Evolutionary conservation across 2,113 vertebrate genomes (phyloP), one percentile per base, ranked within the genome.

Genomic region (Lamprotornis superbus): DNA sequence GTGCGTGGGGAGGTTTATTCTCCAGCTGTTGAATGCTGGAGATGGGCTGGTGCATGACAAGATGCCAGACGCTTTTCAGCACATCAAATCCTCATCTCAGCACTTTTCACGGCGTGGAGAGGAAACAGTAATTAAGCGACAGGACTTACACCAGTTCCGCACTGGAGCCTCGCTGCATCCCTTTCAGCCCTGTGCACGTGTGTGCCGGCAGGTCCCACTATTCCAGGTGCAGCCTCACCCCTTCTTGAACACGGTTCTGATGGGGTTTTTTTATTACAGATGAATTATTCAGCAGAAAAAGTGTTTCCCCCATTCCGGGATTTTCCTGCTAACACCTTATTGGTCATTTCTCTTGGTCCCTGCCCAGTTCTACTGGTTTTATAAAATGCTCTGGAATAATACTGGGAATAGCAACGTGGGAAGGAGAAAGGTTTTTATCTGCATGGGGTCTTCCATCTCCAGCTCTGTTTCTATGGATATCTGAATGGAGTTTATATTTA

Each of bases 391-490:
- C n/a, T 77, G 76, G 88, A 92, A 86, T 80, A 90, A 92, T 16
- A 90, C 83, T 71, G 86, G 94, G 90, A 97, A 92, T 88, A 93
- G 92, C 89, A 92, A 73, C 1, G 2, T 92, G 83, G 93, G 94
- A 96, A 97, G 90, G 92, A 95, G 90, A 93, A 95, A 95, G 86
- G 80, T 93, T 95, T 95, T 92, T 87, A 94, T 86, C 95, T 96
- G 87, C 93, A 93, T 96, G 95, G 90, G 92, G 95, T 97, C 94
- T 94, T 96, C 94, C 92, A 92, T 96, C 95, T 94, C 78, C 80
- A 95, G 86, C 94, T 94, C 94, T 95, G 96, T 96, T 96, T 96
- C 95, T 96, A 97, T 97, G 96, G 95, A 96, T 97, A 97, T 96
- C 90, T 92, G 77, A 95, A 83, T 56, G 70, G 88, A 96, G 95